Base-by-base conservation (phyloP, 92 coral and sea anemone species). In the Diadumene lineata region DNA sequence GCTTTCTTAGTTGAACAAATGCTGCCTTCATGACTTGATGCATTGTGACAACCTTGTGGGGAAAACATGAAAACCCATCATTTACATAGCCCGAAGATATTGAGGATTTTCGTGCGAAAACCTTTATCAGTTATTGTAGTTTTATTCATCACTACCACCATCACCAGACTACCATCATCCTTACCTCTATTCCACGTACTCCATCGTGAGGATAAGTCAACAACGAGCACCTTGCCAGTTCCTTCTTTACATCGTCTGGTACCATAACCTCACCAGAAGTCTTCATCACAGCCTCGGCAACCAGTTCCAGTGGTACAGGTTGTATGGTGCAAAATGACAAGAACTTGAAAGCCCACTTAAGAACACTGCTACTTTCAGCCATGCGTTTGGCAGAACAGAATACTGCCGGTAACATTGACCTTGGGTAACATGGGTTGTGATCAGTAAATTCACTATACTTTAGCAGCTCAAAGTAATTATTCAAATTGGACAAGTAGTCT, bases 1-100 rank as follows among this genome's bases (percentile, higher is more conserved):
- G 81, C 25, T 64, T 66, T 26, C 88, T 84, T 43, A 87, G 57
- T 17, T 88, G 89, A 55, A 70, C 60, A 81, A 93, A 88, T 22
- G 92, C 98, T 26, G 86, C 46, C 29, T 81, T 81, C 89, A 91
- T 88, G 58, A 91, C 97, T 34, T 88, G 97, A 85, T 93, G 98
- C 72, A 85, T 73, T 11, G 75, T 64, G 16, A 72, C 50, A 38
- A 38, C 48, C 48, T 38, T 4, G 48, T 38, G 13, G 48, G 13
- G 48, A 38, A 4, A 38, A 13, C 13, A 4, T 38, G 48, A 38
- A 38, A 38, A 38, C 6, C 13, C 6, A 6, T 6, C 13, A 4
- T 38, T 38, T 38, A 38, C n/a, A n/a, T n/a, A n/a, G n/a, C n/a
- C n/a, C n/a, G n/a, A n/a, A n/a, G n/a, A n/a, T n/a, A n/a, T n/a